These are phyloP conservation scores for Rattus norvegicus DNA, from an alignment of 2,113 vertebrate species.

Conservation along the genomic window DNA sequence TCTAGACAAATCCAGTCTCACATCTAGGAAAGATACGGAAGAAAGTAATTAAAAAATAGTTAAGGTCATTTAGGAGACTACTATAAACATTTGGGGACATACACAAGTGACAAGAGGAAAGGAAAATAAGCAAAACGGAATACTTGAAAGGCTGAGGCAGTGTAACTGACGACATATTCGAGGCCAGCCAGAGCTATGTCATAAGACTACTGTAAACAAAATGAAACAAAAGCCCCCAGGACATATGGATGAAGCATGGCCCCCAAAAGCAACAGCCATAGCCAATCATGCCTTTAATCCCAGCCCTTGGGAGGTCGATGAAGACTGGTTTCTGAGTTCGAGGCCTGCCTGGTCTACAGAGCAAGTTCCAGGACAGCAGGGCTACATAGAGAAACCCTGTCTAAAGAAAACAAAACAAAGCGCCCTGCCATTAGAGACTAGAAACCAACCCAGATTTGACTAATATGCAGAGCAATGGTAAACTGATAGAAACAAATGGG, in stretches of 20 bases:
- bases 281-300: neutral
- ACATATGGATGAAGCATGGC: neutral
- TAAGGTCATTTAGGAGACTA: neutral
- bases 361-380: neutral
- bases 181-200: too few species aligned
- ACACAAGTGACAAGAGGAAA: neutral
- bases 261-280: neutral
- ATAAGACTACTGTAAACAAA: neutral
- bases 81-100: neutral
- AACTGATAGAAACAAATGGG: neutral
- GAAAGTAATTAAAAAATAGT: neutral
- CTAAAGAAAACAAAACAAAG: neutral
- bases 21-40: neutral
- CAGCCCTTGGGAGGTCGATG: too few species aligned
- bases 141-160: neutral
- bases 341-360: neutral
- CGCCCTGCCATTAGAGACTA: neutral
- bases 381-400: neutral
- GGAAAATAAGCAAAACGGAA: neutral
- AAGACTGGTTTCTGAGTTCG: neutral
- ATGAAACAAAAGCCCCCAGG: neutral
- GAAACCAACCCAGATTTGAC: neutral
- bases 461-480: neutral
- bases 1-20: constrained; percentile 48
- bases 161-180: neutral